Base-by-base conservation (phyloP, 2,797 vertebrate species). In the Cichlasoma orientale region DNA sequence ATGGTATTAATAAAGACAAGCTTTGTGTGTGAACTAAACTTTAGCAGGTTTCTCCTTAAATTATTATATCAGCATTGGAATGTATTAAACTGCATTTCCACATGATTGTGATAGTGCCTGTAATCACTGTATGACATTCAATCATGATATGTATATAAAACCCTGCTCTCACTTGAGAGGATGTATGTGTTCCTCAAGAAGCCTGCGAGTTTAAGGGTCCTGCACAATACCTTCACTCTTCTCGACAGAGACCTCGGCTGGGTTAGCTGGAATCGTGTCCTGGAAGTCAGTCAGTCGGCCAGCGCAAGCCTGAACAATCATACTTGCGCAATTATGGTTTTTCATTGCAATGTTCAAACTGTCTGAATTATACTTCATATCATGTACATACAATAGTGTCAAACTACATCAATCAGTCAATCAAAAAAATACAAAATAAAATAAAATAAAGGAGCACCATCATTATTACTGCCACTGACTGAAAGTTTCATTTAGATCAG, bases 351-450 rank as follows among this genome's bases (percentile, higher is more conserved):
- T 68, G 18, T 50, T 50, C 63, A 68, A 50, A 72, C 11, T 11
- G 25, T 78, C 72, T 79, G 25, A 58, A 69, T 83, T 75, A 56
- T 80, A 84, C 23, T 57, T 70, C 56, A 71, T 7, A 55, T 79
- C 7, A 80, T 84, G 83, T 75, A 44, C 25, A 68, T 29, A 50
- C 63, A 53, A 79, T 68, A 3, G 74, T 66, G 81, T 90, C 82
- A 79, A 89, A 80, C 44, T 29, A 50, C 50, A 88, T 89, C 69
- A 80, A 68, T 86, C 84, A 75, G 76, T 87, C 85, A 75, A 77
- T 87, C 78, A 84, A 69, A 63, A 56, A 18, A 31, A 31, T 4
- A 31, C 4, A 27, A 27, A 27, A 27, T 27, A 27, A 27, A 27
- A 27, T 33, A 2, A 70, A 86, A 31, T 50, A 68, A 27, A 50